Conservation (phyloP, 2,888 invertebrate species). For the Chydorus sphaericus region DNA sequence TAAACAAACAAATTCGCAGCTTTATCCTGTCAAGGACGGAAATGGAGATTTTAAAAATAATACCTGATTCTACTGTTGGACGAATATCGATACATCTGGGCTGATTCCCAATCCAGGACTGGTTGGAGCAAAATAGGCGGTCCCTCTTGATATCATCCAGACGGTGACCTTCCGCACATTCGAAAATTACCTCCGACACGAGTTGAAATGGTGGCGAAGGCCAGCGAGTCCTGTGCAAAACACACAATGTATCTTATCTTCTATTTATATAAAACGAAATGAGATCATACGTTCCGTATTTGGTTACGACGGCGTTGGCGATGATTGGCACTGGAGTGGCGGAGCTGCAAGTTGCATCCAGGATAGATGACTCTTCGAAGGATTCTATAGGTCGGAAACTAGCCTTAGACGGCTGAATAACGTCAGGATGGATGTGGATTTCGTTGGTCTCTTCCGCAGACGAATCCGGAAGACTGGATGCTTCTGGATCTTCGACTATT, state of each 20-base stretch:
- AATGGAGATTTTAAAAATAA: no score
- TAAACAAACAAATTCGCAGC: no score
- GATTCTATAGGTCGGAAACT: slow-evolving; percentile 1
- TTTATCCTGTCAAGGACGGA: no score
- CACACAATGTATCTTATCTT: background rate
- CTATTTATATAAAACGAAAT: background rate
- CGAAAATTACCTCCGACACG: slow-evolving; percentile 26
- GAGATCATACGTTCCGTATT: slow-evolving; percentile 13
- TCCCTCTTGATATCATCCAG: slow-evolving; percentile 33
- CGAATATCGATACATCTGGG: slow-evolving; percentile 32
- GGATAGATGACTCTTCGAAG: background rate
- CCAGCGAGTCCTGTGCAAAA: slow-evolving; percentile 6
- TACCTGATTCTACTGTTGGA: no score
- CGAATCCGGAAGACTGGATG: no score
- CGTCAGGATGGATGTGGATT: background rate
- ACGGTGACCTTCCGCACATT: slow-evolving; percentile 37
- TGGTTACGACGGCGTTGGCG: slow-evolving; percentile 14
- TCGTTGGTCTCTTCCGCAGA: slow-evolving; percentile 7
- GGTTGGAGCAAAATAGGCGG: slow-evolving; percentile 40
- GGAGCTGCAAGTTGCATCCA: slow-evolving; percentile 10
- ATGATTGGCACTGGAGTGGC: background rate
- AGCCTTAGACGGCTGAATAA: background rate
- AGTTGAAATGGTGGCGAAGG: slow-evolving; percentile 11
- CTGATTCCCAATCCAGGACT: slow-evolving; percentile 40
- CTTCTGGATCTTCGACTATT: no score